Base-by-base conservation (phyloP, 2,113 vertebrate genomes). In the Promerops cafer region DNA sequence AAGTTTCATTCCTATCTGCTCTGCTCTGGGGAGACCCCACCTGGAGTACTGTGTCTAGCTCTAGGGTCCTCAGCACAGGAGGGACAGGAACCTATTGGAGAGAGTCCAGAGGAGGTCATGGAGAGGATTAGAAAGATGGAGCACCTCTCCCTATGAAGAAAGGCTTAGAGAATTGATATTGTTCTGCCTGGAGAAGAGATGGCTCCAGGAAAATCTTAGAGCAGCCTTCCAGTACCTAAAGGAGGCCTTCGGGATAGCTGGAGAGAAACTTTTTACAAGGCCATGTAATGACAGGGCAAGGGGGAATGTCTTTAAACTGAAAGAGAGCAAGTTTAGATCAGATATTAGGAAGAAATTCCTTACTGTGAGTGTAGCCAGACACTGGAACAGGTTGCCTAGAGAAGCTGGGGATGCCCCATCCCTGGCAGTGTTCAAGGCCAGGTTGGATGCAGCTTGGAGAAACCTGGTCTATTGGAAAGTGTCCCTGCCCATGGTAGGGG, bases 81-180 rank as follows among this genome's bases (percentile, higher is more conserved):
- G 49, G 21, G 21, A 61, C 70, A 61, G 31, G 30, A 89, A 27
- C 30, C 20, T 54, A 22, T 9, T 49, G 26, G 47, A 83, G 10
- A 0, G 1, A 42, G 31, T 27, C 47, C 54, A 35, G 26, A 53
- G 40, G 17, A 35, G 15, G 11, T 5, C 54, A 61, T 0, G 0
- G 69, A 47, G 47, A 61, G 6, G 8, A 37, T 54, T 33, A 37
- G 31, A 77, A 40, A 31, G 39, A 69, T 37, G 27, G 26, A 69
- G 26, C 9, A 69, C 9, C 14, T 27, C 35, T 69, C 21, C 15
- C 24, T 19, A 27, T 20, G 35, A 83, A 35, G 17, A 54, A 69
- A 69, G 10, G 12, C 26, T 49, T 60, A 47, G 10, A 54, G 26
- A 54, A 47, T 5, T 31, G 17, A 42, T 30, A 40, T 31, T 76